Evolutionary conservation across 2,888 invertebrate genomes (phyloP).

Genomic region (Morpho achilles): DNA sequence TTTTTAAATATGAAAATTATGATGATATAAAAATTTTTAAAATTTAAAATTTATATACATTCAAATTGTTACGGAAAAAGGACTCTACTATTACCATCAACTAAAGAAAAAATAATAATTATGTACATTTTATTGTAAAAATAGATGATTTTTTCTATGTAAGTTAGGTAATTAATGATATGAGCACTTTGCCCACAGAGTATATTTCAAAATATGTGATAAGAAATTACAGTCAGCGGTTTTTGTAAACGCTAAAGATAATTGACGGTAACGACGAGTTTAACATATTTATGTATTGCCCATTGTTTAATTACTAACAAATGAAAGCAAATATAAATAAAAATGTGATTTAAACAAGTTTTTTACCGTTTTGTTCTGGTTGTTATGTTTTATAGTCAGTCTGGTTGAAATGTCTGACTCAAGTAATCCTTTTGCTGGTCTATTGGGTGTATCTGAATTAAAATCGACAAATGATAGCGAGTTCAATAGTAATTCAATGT

Average conservation of each 20-base stretch:
- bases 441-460: constrained; percentile 54
- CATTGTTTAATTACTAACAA: background rate
- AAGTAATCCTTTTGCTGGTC: constrained; percentile 67
- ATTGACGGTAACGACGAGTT: background rate
- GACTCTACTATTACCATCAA: too few species aligned
- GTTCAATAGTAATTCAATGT: constrained; percentile 37
- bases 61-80: too few species aligned
- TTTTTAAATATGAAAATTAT: too few species aligned
- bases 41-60: too few species aligned
- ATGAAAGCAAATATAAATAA: background rate
- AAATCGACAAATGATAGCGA: constrained; percentile 39
- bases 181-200: background rate
- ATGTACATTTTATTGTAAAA: background rate
- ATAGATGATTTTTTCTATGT: background rate
- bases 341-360: constrained; percentile 25
- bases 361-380: constrained; percentile 18
- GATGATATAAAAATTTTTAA: too few species aligned
- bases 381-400: constrained; percentile 23
- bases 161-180: background rate
- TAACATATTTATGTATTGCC: background rate
- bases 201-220: constrained; percentile 30
- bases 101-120: too few species aligned
- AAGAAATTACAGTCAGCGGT: constrained; percentile 34
- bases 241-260: constrained; percentile 14
- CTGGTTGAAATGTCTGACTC: constrained; percentile 56